Evolutionary conservation across 2,888 invertebrate species (phyloP).

Genomic region (Aphidius colemani): DNA sequence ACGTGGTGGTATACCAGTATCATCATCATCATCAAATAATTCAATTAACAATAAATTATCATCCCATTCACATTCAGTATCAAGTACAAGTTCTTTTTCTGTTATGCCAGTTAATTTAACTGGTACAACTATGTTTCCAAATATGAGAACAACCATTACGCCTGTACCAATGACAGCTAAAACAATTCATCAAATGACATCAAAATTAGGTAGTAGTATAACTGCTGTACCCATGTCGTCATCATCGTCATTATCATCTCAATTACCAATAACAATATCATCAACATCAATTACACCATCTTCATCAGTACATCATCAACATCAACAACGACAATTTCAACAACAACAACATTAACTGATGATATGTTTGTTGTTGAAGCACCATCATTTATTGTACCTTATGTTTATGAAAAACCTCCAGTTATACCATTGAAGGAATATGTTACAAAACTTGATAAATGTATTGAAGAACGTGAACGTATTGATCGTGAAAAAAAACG

Average conservation of each 20-base stretch:
- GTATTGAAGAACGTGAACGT: slow-evolving; percentile 67
- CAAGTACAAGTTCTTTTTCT: slow-evolving; percentile 57
- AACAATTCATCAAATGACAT: slow-evolving; percentile 43
- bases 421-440: slow-evolving; percentile 77
- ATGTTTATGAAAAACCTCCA: slow-evolving; percentile 90
- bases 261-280: slow-evolving; percentile 51
- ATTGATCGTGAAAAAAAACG: slow-evolving; percentile 46
- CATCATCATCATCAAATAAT: slow-evolving; percentile 41
- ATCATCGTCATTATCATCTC: slow-evolving; percentile 27
- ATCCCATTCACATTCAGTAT: slow-evolving; percentile 39
- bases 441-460: slow-evolving; percentile 68
- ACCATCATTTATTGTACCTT: slow-evolving; percentile 91
- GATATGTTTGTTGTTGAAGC: slow-evolving; percentile 93
- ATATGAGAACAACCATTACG: slow-evolving; percentile 66
- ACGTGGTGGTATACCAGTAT: slow-evolving; percentile 65
- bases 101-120: slow-evolving; percentile 62
- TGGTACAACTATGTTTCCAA: slow-evolving; percentile 69
- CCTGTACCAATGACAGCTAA: slow-evolving; percentile 62
- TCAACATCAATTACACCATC: slow-evolving; percentile 45
- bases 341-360: slow-evolving; percentile 72
- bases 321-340: slow-evolving; percentile 50
- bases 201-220: slow-evolving; percentile 40
- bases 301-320: background rate
- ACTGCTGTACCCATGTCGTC: slow-evolving; percentile 45
- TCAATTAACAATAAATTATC: slow-evolving; percentile 32